Conservation (phyloP, 2,797 vertebrate genomes). For the Mionectes olivaceus region DNA sequence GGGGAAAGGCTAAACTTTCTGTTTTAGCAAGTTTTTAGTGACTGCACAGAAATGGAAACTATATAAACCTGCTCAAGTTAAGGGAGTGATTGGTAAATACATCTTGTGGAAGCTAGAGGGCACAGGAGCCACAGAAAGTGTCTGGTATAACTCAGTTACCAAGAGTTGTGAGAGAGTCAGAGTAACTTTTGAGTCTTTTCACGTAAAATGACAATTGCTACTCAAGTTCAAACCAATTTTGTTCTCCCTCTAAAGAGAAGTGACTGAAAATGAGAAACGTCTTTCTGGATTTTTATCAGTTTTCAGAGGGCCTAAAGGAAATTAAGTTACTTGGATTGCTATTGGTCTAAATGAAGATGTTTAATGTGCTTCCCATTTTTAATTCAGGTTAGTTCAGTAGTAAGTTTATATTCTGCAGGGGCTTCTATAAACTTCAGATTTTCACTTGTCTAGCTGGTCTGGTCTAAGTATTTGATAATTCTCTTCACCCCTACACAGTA, state of each 20-base stretch:
- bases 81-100: slow-evolving; percentile 33
- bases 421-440: neutral
- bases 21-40: neutral
- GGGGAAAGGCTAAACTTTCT: neutral
- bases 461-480: neutral
- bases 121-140: slow-evolving; percentile 59
- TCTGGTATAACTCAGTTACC: neutral
- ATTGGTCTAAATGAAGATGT: neutral
- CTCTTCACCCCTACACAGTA: neutral
- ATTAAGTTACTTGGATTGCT: neutral
- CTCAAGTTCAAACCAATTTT: neutral
- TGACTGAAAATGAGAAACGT: neutral
- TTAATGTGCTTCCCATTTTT: neutral
- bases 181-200: neutral
- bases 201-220: neutral
- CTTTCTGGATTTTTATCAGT: neutral
- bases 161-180: neutral
- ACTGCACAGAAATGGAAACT: neutral
- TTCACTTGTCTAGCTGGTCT: neutral
- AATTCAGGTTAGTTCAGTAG: neutral
- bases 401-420: neutral
- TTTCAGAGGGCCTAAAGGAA: neutral
- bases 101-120: slow-evolving; percentile 73
- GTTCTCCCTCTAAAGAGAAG: neutral
- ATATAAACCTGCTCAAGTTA: neutral